Conservation (phyloP, 1,140 invertebrate species). For the Ganaspis sp. region DNA sequence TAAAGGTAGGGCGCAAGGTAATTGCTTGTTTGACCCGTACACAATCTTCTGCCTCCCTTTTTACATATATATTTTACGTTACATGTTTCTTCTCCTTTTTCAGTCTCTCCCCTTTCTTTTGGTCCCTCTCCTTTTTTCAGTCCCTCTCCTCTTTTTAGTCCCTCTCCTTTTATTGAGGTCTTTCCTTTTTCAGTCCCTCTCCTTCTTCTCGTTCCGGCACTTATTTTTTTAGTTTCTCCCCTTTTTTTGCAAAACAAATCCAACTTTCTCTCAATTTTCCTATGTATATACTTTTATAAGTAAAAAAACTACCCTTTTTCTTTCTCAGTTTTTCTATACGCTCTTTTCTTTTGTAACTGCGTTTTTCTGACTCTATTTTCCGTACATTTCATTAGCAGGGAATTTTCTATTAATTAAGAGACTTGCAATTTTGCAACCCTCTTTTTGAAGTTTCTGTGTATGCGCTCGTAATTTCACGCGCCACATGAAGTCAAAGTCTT, state of each 20-base stretch:
- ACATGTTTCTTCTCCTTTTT: no score
- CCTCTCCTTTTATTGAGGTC: no score
- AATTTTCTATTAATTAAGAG: neutral
- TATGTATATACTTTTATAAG: neutral
- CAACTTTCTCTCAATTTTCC: no score
- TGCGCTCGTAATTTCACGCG: constrained; percentile 15
- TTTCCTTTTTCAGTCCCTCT: no score
- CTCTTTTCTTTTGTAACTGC: neutral
- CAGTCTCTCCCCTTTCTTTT: no score
- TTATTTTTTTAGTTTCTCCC: no score
- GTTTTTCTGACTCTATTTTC: neutral
- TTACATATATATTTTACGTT: neutral
- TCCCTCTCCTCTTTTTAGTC: no score
- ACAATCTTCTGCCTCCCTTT: neutral
- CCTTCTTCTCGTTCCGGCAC: no score
- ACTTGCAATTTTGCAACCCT: neutral
- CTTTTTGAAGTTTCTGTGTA: neutral
- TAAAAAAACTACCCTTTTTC: no score
- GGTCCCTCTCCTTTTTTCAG: no score
- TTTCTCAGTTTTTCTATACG: neutral
- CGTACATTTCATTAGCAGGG: neutral
- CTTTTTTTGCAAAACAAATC: no score
- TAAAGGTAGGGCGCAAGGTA: neutral
- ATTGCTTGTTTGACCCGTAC: constrained; percentile 3
- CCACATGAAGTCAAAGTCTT: constrained; percentile 15